These are phyloP conservation scores for Xerus inauris DNA, from an alignment of 2,113 vertebrate genomes.

Conservation along the genomic window DNA sequence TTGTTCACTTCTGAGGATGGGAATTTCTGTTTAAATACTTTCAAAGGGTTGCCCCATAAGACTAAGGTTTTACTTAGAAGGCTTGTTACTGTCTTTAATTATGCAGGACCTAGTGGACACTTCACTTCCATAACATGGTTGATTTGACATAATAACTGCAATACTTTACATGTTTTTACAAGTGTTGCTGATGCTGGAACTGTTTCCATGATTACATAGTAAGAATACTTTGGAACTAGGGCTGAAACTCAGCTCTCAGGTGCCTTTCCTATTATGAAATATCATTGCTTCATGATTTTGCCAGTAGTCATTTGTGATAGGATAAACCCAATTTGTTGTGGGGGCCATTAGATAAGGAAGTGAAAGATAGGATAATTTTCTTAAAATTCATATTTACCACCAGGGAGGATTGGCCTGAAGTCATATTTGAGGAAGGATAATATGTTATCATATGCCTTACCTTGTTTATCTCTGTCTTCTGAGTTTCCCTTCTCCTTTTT, in stretches of 20 bases:
- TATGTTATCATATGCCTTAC: not conserved
- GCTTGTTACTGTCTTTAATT: not conserved
- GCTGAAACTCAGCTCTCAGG: not conserved
- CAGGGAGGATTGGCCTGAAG: not conserved
- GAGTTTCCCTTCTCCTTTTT: not conserved
- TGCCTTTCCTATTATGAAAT: not conserved
- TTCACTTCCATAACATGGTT: not conserved
- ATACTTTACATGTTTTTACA: not conserved
- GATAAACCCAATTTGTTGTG: not conserved
- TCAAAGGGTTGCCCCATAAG: not conserved
- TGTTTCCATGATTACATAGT: not conserved
- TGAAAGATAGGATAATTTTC: not conserved
- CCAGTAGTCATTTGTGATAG: not conserved
- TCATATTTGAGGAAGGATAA: not conserved
- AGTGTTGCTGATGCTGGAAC: not conserved
- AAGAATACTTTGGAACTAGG: not conserved
- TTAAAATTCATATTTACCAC: not conserved
- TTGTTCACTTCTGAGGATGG: not conserved
- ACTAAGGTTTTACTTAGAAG: not conserved
- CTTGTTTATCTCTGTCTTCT: not conserved
- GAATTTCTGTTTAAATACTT: not conserved
- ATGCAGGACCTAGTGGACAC: not conserved
- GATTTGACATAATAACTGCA: not conserved
- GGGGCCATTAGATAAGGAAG: not conserved
- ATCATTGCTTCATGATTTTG: not conserved